These are phyloP conservation scores for Liasis olivaceus DNA, from an alignment of 2,797 vertebrate genomes.

Conservation along the genomic window DNA sequence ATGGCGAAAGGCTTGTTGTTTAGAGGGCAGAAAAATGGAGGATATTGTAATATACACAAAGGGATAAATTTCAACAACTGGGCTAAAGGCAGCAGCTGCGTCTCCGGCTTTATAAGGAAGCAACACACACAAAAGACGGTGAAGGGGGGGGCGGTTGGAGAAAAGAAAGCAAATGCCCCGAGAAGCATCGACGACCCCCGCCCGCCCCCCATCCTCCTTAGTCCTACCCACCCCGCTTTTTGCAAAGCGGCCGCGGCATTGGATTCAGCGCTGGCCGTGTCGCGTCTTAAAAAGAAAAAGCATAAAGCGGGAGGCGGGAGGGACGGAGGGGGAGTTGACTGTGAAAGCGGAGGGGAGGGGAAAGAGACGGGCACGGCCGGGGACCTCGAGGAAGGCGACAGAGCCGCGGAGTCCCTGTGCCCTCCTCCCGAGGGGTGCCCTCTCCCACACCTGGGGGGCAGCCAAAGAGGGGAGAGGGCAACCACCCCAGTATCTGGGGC, in stretches of 20 bases:
- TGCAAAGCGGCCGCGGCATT: conserved; percentile 39
- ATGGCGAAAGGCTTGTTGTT: conserved; percentile 99
- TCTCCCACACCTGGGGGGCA: conserved; percentile 20
- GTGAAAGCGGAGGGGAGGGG: conserved; percentile 9
- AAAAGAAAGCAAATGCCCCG: conserved; percentile 52
- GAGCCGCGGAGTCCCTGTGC: conserved; percentile 11
- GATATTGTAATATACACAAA: conserved; percentile 99
- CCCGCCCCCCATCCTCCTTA: conserved; percentile 42
- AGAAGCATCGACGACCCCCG: conserved; percentile 25
- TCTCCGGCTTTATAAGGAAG: conserved; percentile 79
- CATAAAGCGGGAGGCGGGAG: neutral
- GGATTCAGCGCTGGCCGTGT: conserved; percentile 36
- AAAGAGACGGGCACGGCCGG: neutral
- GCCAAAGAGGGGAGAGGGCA: conserved; percentile 49
- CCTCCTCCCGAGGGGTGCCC: neutral
- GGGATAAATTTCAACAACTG: conserved; percentile 95
- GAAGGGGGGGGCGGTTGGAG: neutral
- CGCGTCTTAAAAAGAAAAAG: conserved; percentile 11
- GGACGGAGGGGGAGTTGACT: conserved; percentile 18
- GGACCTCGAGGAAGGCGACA: neutral
- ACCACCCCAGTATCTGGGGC: neutral
- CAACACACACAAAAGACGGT: conserved; percentile 79
- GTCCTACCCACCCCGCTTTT: conserved; percentile 14
- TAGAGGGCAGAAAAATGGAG: conserved; percentile 98
- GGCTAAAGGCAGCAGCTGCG: conserved; percentile 83